Base-by-base conservation (phyloP, 2,113 vertebrate species). In the Rhinopithecus roxellana region DNA sequence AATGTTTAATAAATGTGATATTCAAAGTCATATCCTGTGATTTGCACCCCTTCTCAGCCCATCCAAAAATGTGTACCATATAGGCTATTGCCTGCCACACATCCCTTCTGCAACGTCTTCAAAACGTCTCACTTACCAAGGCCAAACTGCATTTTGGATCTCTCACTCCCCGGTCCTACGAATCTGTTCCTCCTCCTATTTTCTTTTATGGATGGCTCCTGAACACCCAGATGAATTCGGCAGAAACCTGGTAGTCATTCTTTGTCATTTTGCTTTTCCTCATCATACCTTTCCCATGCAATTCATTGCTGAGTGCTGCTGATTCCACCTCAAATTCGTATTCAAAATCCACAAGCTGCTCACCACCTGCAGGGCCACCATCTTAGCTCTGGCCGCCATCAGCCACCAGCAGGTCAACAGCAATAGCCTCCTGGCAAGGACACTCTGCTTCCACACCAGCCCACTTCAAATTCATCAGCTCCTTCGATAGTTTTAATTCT, bases 281-380 rank as follows among this genome's bases (percentile, higher is more conserved):
- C 32, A 4, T 64, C 16, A 8, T 43, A 17, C 1, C 13, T 2
- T 50, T 30, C 25, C 6, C 2, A 8, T 10, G 18, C 2, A 59
- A 25, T n/a, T 83, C 61, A 35, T 48, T 52, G 0, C 59, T 32
- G 32, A 25, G 30, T 80, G 25, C 45, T 64, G 20, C 67, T 64
- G 35, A 25, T 18, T 91, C 6, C 3, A 0, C 48, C 30, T 83
- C 30, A 57, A 25, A 78, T 84, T 64, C 6, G 2, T 87, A 5
- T 32, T 84, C 25, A 55, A 92, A 89, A 75, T 8, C 55, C 3
- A 4, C 22, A 45, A 40, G 40, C 52, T 32, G 64, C 59, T 55
- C 25, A 3, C 18, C 40, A 30, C 22, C 23, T 81, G 12, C 30
- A 85, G 48, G 40, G 10, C 6, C 5, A 27, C 16, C 10, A 4